Percentiles rank a stretch among this genome's conserved stretches.
These are phyloP conservation scores for Kryptolebias marmoratus DNA, from an alignment of 2,113 vertebrate species.

Conservation along the genomic window DNA sequence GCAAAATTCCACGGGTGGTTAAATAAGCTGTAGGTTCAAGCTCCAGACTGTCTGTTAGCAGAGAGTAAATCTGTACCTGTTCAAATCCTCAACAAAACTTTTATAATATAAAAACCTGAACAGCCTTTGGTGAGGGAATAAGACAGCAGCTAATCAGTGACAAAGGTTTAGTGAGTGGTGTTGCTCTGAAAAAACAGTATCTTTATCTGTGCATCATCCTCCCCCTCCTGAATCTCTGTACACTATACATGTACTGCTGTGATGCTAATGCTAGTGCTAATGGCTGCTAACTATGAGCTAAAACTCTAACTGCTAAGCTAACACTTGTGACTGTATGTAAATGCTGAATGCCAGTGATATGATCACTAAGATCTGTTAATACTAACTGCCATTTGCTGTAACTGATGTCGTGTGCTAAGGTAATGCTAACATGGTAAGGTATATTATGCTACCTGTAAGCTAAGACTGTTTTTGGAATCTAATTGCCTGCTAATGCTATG, in stretches of 20 bases:
- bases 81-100: too few species aligned
- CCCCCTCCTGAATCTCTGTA: slow-evolving; percentile 66
- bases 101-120: too few species aligned
- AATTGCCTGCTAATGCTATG: slow-evolving; percentile 55
- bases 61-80: too few species aligned
- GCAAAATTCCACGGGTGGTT: too few species aligned
- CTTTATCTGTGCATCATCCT: slow-evolving; percentile 65
- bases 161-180: neutral
- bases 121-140: too few species aligned
- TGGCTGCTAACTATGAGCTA: slow-evolving; percentile 57
- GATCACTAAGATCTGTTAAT: slow-evolving; percentile 10
- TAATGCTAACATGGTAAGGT: slow-evolving; percentile 48
- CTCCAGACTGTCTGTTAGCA: too few species aligned
- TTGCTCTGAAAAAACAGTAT: slow-evolving; percentile 6
- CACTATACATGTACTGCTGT: slow-evolving; percentile 66
- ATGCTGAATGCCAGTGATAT: slow-evolving; percentile 36
- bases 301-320: slow-evolving; percentile 54
- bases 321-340: slow-evolving; percentile 46
- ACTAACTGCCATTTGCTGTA: slow-evolving; percentile 60
- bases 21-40: too few species aligned
- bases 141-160: neutral
- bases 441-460: slow-evolving; percentile 25
- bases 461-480: slow-evolving; percentile 18
- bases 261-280: slow-evolving; percentile 70
- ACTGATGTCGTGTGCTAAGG: slow-evolving; percentile 48